Conservation (phyloP, 2,888 invertebrate species). For the Lasius platythorax region DNA sequence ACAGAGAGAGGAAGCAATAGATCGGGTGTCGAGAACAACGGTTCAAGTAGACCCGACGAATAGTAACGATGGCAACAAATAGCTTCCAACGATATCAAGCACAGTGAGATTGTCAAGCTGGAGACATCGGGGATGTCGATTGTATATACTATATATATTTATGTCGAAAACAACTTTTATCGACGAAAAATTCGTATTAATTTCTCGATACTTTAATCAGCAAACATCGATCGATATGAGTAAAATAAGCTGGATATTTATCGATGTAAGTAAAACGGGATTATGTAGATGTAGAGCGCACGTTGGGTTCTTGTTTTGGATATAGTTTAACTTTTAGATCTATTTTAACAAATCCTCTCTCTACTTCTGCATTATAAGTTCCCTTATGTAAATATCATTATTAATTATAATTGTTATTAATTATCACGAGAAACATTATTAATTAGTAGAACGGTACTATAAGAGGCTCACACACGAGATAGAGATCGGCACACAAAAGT, state of each 20-base stretch:
- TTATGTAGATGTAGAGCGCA: neutral
- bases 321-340: neutral
- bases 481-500: neutral
- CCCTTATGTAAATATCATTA: neutral
- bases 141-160: neutral
- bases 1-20: conserved; percentile 61
- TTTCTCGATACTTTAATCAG: neutral
- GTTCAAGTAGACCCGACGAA: conserved; percentile 71
- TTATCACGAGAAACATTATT: neutral
- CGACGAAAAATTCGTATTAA: neutral
- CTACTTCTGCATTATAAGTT: neutral
- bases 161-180: neutral
- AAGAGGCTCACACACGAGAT: neutral
- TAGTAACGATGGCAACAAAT: conserved; percentile 73
- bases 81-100: conserved; percentile 28
- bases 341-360: neutral
- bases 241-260: neutral
- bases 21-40: conserved; percentile 76
- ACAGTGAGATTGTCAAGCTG: conserved; percentile 36
- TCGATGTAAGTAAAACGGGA: neutral
- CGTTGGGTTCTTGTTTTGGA: neutral
- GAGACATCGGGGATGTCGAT: neutral
- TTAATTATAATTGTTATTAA: neutral
- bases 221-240: neutral
- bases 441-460: neutral